These are phyloP conservation scores for Cephus sareptanus DNA, from an alignment of 2,888 invertebrate genomes.

Conservation along the genomic window DNA sequence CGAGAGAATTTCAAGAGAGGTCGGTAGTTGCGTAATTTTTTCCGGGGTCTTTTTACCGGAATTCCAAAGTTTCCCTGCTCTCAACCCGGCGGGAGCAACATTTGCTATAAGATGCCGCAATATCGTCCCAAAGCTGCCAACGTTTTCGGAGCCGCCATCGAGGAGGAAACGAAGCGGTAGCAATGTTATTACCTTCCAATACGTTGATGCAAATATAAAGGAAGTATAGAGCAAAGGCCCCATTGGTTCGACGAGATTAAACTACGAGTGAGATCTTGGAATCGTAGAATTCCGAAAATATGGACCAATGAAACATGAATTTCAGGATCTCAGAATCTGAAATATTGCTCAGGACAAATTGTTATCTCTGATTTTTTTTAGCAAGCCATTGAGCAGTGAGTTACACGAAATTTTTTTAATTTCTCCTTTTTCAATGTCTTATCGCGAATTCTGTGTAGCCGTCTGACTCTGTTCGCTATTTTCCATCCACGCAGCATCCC, in stretches of 20 bases:
- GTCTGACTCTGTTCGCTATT: not conserved
- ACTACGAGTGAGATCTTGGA: not conserved
- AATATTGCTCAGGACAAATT: not conserved
- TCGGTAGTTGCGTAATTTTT: not conserved
- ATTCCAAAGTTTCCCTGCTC: not conserved
- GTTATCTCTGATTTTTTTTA: not conserved
- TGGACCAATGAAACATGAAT: not conserved
- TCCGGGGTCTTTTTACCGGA: not conserved
- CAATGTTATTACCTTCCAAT: conserved; percentile 1
- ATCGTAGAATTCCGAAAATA: not conserved
- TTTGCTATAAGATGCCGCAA: not conserved
- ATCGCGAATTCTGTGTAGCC: too few species aligned
- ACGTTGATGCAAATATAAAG: conserved; percentile 1
- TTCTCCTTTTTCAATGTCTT: too few species aligned
- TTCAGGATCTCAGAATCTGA: not conserved
- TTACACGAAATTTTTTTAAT: too few species aligned
- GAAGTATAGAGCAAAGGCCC: not conserved
- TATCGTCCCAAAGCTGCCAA: not conserved
- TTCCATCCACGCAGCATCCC: not conserved
- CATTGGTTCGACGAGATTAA: not conserved
- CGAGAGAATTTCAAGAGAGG: not conserved
- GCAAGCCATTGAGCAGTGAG: too few species aligned
- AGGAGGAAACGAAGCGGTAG: not conserved
- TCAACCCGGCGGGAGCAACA: not conserved
- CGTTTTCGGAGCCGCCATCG: not conserved